Evolutionary conservation across 2,113 vertebrate species (phyloP).

Genomic region (Syrrhaptes paradoxus): DNA sequence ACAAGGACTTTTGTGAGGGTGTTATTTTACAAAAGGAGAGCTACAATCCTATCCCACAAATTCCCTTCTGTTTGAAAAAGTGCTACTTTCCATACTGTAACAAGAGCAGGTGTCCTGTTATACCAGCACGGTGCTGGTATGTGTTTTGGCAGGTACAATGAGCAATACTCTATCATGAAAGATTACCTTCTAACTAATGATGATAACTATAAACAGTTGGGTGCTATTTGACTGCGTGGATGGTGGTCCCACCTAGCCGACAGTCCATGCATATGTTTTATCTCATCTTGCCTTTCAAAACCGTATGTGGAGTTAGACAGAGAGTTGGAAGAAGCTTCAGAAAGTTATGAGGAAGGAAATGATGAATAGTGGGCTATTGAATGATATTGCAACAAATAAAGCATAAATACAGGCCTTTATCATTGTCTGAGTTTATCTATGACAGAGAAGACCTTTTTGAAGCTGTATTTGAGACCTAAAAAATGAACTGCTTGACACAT

Average conservation of each 20-base stretch:
- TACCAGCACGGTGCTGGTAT: neutral
- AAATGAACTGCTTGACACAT: conserved; percentile 28
- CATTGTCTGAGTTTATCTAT: conserved; percentile 14
- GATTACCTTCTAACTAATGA: conserved; percentile 50
- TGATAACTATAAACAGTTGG: conserved; percentile 49
- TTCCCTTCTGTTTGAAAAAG: neutral
- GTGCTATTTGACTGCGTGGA: conserved; percentile 29
- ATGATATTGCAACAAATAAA: conserved; percentile 57
- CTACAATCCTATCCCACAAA: neutral
- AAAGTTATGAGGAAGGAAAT: conserved; percentile 43
- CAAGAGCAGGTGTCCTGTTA: neutral
- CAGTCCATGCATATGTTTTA: conserved; percentile 36
- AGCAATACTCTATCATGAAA: conserved; percentile 15
- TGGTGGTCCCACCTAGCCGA: conserved; percentile 64
- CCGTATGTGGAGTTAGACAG: neutral
- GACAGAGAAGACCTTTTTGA: conserved; percentile 42
- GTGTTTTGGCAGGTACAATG: conserved; percentile 7
- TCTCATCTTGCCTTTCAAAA: conserved; percentile 58
- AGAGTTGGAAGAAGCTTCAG: neutral
- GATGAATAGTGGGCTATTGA: conserved; percentile 50
- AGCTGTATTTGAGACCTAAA: conserved; percentile 33
- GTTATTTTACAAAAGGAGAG: neutral
- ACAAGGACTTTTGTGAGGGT: neutral
- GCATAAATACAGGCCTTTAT: conserved; percentile 4
- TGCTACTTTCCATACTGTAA: neutral